Evolutionary conservation across 1,140 invertebrate species (phyloP).

Genomic region (Anagrus nilaparvatae): DNA sequence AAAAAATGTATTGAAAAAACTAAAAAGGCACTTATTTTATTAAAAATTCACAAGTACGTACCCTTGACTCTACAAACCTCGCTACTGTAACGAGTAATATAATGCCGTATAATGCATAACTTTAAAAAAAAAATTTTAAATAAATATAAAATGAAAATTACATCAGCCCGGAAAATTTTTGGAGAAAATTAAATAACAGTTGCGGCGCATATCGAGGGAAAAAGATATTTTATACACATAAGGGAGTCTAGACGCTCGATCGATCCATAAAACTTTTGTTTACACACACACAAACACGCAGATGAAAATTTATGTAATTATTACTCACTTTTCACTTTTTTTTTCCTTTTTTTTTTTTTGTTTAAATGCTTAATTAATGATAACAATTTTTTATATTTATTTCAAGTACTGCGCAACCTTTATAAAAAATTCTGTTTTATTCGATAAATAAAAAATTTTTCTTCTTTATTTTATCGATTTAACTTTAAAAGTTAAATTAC

Average conservation of each 20-base stretch:
- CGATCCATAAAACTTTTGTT: conserved; percentile 14
- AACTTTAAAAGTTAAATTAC: conserved; percentile 1
- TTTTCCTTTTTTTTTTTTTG: conserved; percentile 9
- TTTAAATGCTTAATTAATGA: conserved; percentile 1
- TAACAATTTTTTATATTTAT: background rate
- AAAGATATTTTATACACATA: background rate
- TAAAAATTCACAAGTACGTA: too few species aligned
- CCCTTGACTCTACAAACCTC: conserved; percentile 16
- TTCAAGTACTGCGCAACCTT: background rate
- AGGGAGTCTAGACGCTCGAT: conserved; percentile 18
- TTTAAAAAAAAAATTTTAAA: background rate
- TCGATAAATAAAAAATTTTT: background rate
- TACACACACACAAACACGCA: conserved; percentile 11
- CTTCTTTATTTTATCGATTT: background rate
- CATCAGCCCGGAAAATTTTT: conserved; percentile 3
- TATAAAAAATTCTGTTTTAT: background rate
- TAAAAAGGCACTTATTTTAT: too few species aligned
- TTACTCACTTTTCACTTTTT: background rate
- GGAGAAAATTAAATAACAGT: conserved; percentile 9
- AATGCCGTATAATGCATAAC: conserved; percentile 10
- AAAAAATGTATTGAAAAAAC: too few species aligned
- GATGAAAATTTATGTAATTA: background rate
- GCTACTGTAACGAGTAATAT: conserved; percentile 16
- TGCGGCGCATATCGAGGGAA: background rate
- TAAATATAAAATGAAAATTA: background rate